A percentile compares a stretch with the other conserved stretches of the same genome.
Conservation (phyloP, 2,113 vertebrate genomes). For the Garra rufa region DNA sequence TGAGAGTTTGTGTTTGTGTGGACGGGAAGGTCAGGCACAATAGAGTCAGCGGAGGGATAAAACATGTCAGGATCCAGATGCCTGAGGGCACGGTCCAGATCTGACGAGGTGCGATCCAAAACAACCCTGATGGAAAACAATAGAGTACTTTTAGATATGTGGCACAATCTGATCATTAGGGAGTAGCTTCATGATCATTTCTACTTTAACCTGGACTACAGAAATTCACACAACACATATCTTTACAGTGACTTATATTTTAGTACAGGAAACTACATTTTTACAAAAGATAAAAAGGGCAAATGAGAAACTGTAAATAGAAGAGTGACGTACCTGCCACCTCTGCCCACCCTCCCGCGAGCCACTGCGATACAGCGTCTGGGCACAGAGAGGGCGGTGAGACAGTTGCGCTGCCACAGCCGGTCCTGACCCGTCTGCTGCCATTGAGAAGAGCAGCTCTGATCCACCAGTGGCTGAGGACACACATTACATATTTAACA, state of each 20-base stretch:
- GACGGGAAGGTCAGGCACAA: slow-evolving; percentile 79
- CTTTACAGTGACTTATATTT: not conserved
- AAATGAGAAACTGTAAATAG: not conserved
- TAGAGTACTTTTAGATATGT: not conserved
- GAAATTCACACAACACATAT: not conserved
- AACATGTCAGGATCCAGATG: slow-evolving; percentile 87
- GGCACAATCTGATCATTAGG: too few relatives aligned
- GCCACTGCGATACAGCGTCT: slow-evolving; percentile 86
- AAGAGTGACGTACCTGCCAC: slow-evolving; percentile 83
- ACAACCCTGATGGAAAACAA: slow-evolving; percentile 79
- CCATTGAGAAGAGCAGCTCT: slow-evolving; percentile 69
- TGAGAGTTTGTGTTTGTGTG: slow-evolving; percentile 31
- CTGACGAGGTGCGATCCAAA: slow-evolving; percentile 87
- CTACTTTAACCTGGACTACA: not conserved
- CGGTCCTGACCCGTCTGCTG: slow-evolving; percentile 80
- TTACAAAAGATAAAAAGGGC: not conserved
- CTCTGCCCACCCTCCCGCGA: slow-evolving; percentile 86
- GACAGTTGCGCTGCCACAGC: slow-evolving; percentile 83
- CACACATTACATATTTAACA: slow-evolving; percentile 31
- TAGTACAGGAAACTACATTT: not conserved
- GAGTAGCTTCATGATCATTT: not conserved
- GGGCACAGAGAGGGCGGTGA: slow-evolving; percentile 86
- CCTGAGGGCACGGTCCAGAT: slow-evolving; percentile 81
- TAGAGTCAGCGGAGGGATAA: slow-evolving; percentile 77
- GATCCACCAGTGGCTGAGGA: slow-evolving; percentile 82